Evolutionary conservation across 2,888 invertebrate species (phyloP), one percentile per base, ranked within the genome.

Genomic region (Agrochola lota): DNA sequence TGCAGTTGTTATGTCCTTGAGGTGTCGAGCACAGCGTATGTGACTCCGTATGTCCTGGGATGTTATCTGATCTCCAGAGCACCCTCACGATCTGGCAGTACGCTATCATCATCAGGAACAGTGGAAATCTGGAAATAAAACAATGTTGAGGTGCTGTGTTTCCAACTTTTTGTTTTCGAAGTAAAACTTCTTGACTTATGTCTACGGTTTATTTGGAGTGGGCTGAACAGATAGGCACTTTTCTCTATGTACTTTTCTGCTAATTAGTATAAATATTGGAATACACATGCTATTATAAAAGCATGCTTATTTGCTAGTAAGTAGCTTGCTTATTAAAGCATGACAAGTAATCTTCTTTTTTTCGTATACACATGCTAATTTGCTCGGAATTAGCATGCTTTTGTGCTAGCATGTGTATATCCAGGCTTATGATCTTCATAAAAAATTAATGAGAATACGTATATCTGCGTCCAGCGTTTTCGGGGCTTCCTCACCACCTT

Each of bases 81-180:
- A 99, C 98, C 60, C 97, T 95, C 72, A 98, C 98, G 78, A 99
- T 99, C 94, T 98, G 98, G 91, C 97, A 98, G 94, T 99, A 99
- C 1, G 99, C 98, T 81, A 98, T 97, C 88, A 98, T 98, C 98
- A 99, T 99, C 92, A 99, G 97, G 8, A 97, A 91, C 49, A 99
- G 95, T 0, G 99, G 99, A 23, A 98, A 96, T 83, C 97, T 97
- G 92, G 0, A 74, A 59, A 79, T 52, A 62, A 63, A 35, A 69
- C 1, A 9, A 20, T n/a, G 3, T 59, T 59, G 23, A 59, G 30
- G 2, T 68, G 0, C 23, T 23, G 15, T 68, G 4, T 49, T 67
- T 68, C 23, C 30, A 68, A 23, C 0, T 1, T 46, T 46, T 46
- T 26, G 20, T 1, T 12, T 20, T 8, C 26, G 11, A 2, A 30